Conservation (phyloP, 2,797 vertebrate genomes). For the Lutjanus campechanus region DNA sequence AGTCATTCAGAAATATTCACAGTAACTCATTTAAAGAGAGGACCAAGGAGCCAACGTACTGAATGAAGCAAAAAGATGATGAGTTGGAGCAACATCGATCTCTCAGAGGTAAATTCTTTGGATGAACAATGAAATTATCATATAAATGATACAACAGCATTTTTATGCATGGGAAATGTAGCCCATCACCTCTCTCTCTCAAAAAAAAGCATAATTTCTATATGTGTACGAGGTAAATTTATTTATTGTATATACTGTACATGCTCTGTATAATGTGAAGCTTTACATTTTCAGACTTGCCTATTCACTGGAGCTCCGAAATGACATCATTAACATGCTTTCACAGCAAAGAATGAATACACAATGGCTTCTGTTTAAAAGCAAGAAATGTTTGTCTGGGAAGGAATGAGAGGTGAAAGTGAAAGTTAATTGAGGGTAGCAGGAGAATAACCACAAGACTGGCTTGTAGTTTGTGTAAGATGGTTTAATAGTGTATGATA, state of each 20-base stretch:
- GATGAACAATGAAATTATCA: constrained; percentile 30
- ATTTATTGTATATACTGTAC: constrained; percentile 12
- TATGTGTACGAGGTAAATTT: neutral
- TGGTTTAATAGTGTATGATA: neutral
- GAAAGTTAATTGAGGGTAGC: neutral
- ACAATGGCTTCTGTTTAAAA: constrained; percentile 11
- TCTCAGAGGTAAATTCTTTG: neutral
- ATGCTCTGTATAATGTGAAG: constrained; percentile 3
- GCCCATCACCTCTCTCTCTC: neutral
- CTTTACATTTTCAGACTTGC: constrained; percentile 8
- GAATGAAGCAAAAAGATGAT: neutral
- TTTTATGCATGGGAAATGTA: constrained; percentile 12
- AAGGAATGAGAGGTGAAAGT: constrained; percentile 4
- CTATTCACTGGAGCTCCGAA: neutral
- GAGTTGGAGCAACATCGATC: neutral
- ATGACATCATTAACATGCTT: neutral
- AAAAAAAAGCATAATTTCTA: neutral
- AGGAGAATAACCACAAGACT: neutral
- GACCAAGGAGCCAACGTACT: neutral
- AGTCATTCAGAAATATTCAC: neutral
- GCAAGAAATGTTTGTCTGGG: neutral
- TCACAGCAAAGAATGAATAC: constrained; percentile 9
- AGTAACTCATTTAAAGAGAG: neutral
- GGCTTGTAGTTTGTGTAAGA: neutral
- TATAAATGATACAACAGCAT: constrained; percentile 18